phyloP scores from a whole-genome alignment of 2,797 vertebrate species.

The Sebastolobus alascanus region DNA sequence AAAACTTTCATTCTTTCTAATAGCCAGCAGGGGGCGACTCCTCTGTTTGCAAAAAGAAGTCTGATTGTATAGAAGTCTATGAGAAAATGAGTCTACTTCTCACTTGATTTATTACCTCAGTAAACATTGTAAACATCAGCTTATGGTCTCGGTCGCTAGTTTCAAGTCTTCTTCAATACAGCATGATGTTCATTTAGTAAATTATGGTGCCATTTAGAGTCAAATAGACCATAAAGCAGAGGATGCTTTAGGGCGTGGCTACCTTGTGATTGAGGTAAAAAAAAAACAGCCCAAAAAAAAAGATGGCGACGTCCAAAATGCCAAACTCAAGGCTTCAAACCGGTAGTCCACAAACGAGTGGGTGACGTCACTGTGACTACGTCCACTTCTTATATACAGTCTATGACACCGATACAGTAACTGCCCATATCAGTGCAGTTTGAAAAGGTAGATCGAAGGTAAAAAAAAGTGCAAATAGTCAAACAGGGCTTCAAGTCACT shows the following conservation, averaged over 20 bases:
- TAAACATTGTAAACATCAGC: too few relatives aligned
- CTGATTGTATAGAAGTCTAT: background rate
- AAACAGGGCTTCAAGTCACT: conserved; percentile 37
- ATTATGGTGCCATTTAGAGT: too few relatives aligned
- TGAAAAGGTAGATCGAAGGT: conserved; percentile 26
- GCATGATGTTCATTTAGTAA: too few relatives aligned
- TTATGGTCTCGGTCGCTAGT: too few relatives aligned
- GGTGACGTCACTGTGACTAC: background rate
- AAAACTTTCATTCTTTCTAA: too few relatives aligned
- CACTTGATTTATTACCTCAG: too few relatives aligned
- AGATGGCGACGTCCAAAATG: background rate
- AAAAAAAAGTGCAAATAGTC: conserved; percentile 56
- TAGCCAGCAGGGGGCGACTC: background rate
- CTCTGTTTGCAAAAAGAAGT: background rate
- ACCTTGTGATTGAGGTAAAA: background rate
- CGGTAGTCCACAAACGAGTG: background rate
- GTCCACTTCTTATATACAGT: background rate
- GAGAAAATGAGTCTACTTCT: too few relatives aligned
- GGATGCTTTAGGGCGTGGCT: too few relatives aligned
- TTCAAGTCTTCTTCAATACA: too few relatives aligned
- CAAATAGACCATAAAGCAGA: too few relatives aligned
- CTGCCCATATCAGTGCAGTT: conserved; percentile 24
- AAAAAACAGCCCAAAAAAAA: too few relatives aligned
- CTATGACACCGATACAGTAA: conserved; percentile 11
- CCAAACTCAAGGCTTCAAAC: background rate